These are phyloP conservation scores for Agrotis clavis DNA, from an alignment of 2,888 invertebrate species.

Conservation along the genomic window DNA sequence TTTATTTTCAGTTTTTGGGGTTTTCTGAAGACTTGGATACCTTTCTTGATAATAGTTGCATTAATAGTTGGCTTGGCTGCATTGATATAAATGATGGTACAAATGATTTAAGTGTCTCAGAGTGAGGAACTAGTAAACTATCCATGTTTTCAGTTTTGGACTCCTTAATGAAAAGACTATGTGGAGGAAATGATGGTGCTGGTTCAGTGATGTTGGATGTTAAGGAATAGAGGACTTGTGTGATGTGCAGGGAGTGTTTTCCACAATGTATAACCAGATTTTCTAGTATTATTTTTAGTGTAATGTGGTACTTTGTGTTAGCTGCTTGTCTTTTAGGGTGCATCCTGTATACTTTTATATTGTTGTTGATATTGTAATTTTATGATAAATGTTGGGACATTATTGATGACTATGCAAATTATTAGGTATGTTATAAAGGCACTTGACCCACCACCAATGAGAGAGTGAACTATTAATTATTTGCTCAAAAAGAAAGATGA, in stretches of 20 bases:
- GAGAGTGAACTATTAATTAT: no score
- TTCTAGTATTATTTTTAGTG: constrained; percentile 14
- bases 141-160: constrained; percentile 33
- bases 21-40: constrained; percentile 96
- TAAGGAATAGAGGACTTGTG: constrained; percentile 17
- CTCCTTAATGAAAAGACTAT: constrained; percentile 26
- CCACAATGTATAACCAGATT: constrained; percentile 5
- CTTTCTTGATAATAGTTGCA: constrained; percentile 92
- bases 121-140: constrained; percentile 1
- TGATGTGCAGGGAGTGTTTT: constrained; percentile 1
- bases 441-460: no score
- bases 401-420: constrained; percentile 19
- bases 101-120: constrained; percentile 1
- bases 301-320: constrained; percentile 18
- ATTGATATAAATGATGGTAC: constrained; percentile 71
- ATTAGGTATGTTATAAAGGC: background rate
- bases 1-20: constrained; percentile 90
- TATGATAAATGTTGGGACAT: constrained; percentile 29
- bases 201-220: constrained; percentile 23
- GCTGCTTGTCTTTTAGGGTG: constrained; percentile 20
- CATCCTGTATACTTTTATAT: constrained; percentile 5
- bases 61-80: constrained; percentile 81
- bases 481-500: no score
- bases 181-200: constrained; percentile 56
- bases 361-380: constrained; percentile 27